Percentiles rank a stretch among this genome's conserved stretches.
phyloP scores from a whole-genome alignment of 2,888 invertebrate species.

The Craniophora ligustri region DNA sequence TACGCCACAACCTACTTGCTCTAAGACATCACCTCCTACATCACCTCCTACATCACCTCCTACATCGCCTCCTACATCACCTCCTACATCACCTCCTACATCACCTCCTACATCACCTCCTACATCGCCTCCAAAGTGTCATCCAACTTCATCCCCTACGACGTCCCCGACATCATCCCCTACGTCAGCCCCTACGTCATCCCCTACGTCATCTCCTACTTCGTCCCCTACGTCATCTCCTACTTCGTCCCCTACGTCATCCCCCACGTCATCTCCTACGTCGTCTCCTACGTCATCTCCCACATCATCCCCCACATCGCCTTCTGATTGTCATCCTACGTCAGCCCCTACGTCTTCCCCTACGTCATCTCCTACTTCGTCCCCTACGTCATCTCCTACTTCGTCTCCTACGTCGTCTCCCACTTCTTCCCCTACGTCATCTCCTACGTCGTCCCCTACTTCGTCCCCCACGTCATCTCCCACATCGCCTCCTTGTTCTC shows the following conservation, averaged over 20 bases:
- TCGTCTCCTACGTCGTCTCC: neutral
- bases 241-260: neutral
- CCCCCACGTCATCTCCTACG: neutral
- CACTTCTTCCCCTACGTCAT: neutral
- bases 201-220: too few relatives aligned
- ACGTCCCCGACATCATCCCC: neutral
- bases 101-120: neutral
- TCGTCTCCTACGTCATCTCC: neutral
- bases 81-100: neutral
- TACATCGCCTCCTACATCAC: neutral
- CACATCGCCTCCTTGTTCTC: too few relatives aligned
- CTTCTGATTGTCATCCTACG: too few relatives aligned
- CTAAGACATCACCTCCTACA: neutral
- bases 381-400: neutral
- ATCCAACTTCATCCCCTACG: neutral
- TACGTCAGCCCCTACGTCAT: neutral
- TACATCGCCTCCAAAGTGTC: neutral
- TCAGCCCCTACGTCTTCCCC: neutral
- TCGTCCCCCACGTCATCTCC: neutral
- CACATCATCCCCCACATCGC: neutral
- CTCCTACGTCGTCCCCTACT: neutral
- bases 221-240: neutral
- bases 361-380: neutral
- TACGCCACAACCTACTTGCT: too few relatives aligned
- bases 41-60: neutral